These are phyloP conservation scores for Zoanthus sansibaricus DNA, from an alignment of 92 coral and sea anemone species.

Conservation along the genomic window DNA sequence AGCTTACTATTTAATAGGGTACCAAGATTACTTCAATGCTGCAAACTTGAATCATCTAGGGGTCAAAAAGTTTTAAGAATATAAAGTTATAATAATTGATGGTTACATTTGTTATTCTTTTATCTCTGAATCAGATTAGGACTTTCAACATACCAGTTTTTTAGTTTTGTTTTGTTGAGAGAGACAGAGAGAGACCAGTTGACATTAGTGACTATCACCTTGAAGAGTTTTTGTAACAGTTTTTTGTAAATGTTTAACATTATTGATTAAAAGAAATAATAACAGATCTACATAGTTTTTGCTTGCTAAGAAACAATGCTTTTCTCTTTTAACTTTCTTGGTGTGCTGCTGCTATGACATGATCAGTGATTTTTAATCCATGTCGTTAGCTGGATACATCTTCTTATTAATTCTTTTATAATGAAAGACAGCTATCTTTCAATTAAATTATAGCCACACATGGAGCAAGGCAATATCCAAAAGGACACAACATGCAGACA, in stretches of 20 bases:
- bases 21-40: neutral
- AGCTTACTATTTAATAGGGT: slow-evolving; percentile 10
- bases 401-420: neutral
- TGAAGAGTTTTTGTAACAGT: neutral
- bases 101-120: slow-evolving; percentile 1
- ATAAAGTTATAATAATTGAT: neutral
- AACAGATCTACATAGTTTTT: neutral
- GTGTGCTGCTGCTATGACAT: neutral
- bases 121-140: neutral
- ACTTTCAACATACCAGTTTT: neutral
- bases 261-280: neutral
- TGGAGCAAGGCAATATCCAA: neutral
- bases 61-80: neutral
- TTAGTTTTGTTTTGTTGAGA: neutral
- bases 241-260: neutral
- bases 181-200: neutral
- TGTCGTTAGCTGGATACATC: neutral
- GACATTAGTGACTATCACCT: neutral
- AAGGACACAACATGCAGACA: neutral
- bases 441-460: neutral
- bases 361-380: neutral
- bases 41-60: slow-evolving; percentile 8
- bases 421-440: neutral
- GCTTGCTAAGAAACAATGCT: neutral
- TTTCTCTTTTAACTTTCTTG: neutral